A percentile compares a stretch with the other conserved stretches of the same genome.
phyloP scores from a whole-genome alignment of 2,113 vertebrate species.

The Etheostoma cragini region DNA sequence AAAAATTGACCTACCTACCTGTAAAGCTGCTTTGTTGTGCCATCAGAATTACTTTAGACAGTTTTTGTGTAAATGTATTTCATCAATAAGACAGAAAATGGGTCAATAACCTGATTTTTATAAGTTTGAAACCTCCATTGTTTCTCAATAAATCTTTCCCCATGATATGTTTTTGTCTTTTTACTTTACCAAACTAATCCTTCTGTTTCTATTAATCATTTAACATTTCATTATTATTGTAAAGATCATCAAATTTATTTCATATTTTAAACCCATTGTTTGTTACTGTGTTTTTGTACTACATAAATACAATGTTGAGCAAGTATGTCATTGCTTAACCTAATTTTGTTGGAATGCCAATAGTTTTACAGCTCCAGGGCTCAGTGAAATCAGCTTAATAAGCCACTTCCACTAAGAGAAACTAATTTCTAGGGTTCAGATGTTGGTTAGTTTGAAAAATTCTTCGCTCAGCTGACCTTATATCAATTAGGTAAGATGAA shows the following conservation, averaged over 20 bases:
- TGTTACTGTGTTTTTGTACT: no score
- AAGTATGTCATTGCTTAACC: neutral
- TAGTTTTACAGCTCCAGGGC: neutral
- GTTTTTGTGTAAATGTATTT: conserved; percentile 1
- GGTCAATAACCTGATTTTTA: neutral
- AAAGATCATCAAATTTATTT: neutral
- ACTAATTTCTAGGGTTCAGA: neutral
- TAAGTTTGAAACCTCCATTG: conserved; percentile 16
- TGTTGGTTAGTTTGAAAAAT: no score
- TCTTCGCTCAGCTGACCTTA: no score
- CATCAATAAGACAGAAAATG: neutral
- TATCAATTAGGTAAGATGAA: neutral
- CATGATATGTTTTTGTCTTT: neutral
- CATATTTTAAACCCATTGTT: neutral
- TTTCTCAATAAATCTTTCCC: conserved; percentile 44
- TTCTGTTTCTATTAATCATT: neutral
- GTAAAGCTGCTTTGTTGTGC: neutral
- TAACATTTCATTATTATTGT: neutral
- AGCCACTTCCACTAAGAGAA: neutral
- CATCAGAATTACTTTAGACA: neutral
- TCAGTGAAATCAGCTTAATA: neutral
- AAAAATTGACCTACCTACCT: neutral
- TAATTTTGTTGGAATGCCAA: neutral
- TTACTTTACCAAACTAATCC: neutral
- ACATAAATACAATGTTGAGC: neutral